A percentile compares a stretch with the other conserved stretches of the same genome.
phyloP scores from a whole-genome alignment of 92 coral and sea anemone species.

The Zoanthus sansibaricus region DNA sequence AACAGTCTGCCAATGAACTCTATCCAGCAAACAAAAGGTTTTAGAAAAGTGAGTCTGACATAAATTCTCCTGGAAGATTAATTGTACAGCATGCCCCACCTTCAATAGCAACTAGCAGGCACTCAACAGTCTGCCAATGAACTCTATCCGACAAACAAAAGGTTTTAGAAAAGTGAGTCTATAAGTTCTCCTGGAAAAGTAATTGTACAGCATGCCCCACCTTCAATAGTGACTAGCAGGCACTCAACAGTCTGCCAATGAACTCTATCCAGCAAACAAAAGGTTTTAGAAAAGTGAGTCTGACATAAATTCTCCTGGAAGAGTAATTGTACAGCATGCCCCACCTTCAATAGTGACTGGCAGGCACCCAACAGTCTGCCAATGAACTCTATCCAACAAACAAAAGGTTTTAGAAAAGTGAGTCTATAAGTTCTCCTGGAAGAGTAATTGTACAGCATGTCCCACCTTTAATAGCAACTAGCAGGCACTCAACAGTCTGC shows the following conservation, averaged over 20 bases:
- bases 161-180: constrained; percentile 43
- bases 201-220: constrained; percentile 75
- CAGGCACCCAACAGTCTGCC: not conserved
- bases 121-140: not conserved
- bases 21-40: not conserved
- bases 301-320: constrained; percentile 88
- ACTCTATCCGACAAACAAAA: no score
- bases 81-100: constrained; percentile 80
- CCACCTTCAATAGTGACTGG: constrained; percentile 58
- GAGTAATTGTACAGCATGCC: constrained; percentile 77
- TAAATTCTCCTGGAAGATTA: constrained; percentile 84
- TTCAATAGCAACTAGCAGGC: constrained; percentile 22
- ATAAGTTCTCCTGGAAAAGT: constrained; percentile 87
- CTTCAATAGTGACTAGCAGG: constrained; percentile 75
- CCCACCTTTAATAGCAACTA: constrained; percentile 58
- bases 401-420: constrained; percentile 34
- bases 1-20: not conserved
- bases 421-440: constrained; percentile 79
- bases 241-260: constrained; percentile 42
- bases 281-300: constrained; percentile 46
- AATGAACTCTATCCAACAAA: no score
- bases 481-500: not conserved
- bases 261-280: not conserved
- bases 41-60: constrained; percentile 55
- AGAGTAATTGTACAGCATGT: constrained; percentile 80